Evolutionary conservation across 2,113 vertebrate species (phyloP).

Genomic region (Chloropsis hardwickii): DNA sequence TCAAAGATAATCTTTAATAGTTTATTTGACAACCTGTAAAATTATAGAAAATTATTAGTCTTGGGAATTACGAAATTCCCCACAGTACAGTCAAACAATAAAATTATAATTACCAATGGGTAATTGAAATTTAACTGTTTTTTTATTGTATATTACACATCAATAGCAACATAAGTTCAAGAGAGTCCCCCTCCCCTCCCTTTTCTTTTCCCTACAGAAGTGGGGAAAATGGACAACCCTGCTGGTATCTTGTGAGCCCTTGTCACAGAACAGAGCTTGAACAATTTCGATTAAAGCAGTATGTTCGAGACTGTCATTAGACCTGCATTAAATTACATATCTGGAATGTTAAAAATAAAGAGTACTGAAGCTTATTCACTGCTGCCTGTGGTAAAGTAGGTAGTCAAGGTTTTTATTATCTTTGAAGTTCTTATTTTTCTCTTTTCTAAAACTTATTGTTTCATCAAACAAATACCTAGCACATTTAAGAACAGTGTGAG

Average conservation of each 20-base stretch:
- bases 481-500: constrained; percentile 63
- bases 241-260: constrained; percentile 74
- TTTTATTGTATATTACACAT: constrained; percentile 84
- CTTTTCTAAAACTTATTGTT: constrained; percentile 72
- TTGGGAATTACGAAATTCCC: constrained; percentile 84
- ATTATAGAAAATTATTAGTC: constrained; percentile 86
- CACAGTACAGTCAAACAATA: constrained; percentile 80
- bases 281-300: constrained; percentile 79
- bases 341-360: constrained; percentile 80
- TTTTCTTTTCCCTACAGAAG: constrained; percentile 68
- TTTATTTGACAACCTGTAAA: constrained; percentile 87
- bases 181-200: constrained; percentile 57
- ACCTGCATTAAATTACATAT: constrained; percentile 80
- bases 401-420: constrained; percentile 76
- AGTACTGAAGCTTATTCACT: constrained; percentile 70
- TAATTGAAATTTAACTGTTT: constrained; percentile 87
- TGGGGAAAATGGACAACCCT: constrained; percentile 76
- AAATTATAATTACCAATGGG: constrained; percentile 85
- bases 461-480: constrained; percentile 74
- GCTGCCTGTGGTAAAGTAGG: constrained; percentile 69
- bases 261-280: constrained; percentile 74
- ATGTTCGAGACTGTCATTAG: constrained; percentile 80
- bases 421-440: constrained; percentile 76
- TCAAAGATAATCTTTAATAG: constrained; percentile 86
- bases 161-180: constrained; percentile 82